A percentile compares a stretch with the other conserved stretches of the same genome.
Conservation (phyloP, 2,113 vertebrate species). For the Heterochromis multidens region DNA sequence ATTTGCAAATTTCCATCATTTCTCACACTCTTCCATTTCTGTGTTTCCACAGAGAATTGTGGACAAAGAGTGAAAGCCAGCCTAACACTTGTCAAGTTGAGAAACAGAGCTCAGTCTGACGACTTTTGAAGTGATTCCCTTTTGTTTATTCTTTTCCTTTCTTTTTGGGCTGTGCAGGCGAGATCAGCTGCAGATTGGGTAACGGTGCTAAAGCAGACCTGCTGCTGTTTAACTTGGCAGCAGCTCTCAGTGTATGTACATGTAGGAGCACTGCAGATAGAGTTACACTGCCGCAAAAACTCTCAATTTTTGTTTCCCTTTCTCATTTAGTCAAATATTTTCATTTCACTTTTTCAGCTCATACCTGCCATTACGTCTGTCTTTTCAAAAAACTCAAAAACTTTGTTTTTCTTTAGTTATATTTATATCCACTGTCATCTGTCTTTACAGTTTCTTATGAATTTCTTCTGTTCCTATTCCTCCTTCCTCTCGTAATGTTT, state of each 20-base stretch:
- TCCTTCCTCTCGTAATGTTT: background rate
- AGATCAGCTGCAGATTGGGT: slow-evolving; percentile 17
- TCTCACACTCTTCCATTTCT: background rate
- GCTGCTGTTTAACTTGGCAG: slow-evolving; percentile 40
- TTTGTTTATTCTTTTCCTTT: background rate
- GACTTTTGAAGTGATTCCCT: slow-evolving; percentile 3
- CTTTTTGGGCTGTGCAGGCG: background rate
- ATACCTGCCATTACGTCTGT: background rate
- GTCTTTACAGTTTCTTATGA: background rate
- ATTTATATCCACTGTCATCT: background rate
- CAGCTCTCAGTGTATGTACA: background rate
- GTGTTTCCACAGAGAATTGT: background rate
- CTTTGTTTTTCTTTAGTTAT: background rate
- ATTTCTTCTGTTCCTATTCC: background rate
- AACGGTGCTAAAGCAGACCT: background rate
- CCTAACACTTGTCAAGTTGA: background rate
- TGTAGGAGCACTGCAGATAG: background rate
- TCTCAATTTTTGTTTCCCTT: slow-evolving; percentile 14
- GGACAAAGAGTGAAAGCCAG: background rate
- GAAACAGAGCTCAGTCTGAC: background rate
- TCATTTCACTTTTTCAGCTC: background rate
- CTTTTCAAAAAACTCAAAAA: background rate
- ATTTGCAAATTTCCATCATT: background rate
- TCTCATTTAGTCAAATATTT: slow-evolving; percentile 20
- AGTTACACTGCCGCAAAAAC: slow-evolving; percentile 20